Conservation (phyloP, 2,888 invertebrate species). For the Hemaris fuciformis region DNA sequence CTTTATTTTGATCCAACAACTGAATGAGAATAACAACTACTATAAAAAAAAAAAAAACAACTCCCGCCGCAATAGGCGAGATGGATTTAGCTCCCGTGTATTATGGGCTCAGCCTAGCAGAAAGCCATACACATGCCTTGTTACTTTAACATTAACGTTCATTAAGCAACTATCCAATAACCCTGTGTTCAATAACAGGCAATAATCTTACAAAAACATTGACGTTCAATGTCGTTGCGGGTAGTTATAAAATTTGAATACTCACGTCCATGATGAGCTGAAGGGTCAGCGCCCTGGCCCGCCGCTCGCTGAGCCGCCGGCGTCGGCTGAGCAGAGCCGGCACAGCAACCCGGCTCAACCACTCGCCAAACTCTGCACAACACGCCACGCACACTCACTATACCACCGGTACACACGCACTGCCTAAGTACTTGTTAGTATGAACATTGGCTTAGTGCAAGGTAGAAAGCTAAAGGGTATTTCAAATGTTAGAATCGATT, state of each 20-base stretch:
- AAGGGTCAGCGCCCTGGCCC: constrained; percentile 58
- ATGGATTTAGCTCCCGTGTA: no score
- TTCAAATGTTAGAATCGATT: no score
- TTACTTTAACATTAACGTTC: no score
- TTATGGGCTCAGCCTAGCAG: no score
- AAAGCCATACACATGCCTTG: no score
- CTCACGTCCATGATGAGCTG: constrained; percentile 68
- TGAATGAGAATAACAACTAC: no score
- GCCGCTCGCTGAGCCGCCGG: constrained; percentile 53
- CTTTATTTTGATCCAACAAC: no score
- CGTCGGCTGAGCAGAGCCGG: constrained; percentile 60
- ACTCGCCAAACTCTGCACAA: constrained; percentile 74
- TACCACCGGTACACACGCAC: neutral
- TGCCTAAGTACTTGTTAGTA: neutral
- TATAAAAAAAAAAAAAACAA: no score
- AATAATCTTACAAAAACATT: neutral
- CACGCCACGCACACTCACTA: constrained; percentile 17
- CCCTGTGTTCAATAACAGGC: neutral
- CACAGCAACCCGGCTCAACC: constrained; percentile 70
- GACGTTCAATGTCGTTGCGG: neutral
- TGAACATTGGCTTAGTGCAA: neutral
- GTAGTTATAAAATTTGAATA: constrained; percentile 19
- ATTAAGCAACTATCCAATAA: no score
- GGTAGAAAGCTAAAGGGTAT: no score
- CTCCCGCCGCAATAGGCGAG: no score